These are phyloP conservation scores for Silurus aristotelis DNA, from an alignment of 2,797 vertebrate genomes.

Conservation along the genomic window DNA sequence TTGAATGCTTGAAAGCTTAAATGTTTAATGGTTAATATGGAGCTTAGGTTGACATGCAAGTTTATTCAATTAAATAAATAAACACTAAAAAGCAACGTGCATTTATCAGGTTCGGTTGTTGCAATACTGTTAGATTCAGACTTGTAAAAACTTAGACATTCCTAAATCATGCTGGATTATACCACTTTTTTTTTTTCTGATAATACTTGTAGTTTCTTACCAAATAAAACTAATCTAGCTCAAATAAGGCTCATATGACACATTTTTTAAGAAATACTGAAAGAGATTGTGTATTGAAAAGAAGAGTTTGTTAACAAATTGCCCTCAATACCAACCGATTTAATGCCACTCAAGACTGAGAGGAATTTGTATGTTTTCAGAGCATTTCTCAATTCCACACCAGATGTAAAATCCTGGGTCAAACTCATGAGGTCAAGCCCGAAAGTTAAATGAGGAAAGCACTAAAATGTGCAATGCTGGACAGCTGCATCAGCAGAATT, in stretches of 20 bases:
- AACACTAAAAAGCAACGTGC: not conserved
- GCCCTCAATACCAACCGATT: not conserved
- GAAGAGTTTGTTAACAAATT: not conserved
- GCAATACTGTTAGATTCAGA: not conserved
- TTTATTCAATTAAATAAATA: not conserved
- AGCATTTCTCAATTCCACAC: not conserved
- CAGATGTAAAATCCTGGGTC: not conserved
- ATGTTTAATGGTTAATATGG: too few species aligned
- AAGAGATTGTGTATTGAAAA: not conserved
- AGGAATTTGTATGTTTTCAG: not conserved
- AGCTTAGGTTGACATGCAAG: not conserved
- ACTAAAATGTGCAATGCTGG: slow-evolving; percentile 10
- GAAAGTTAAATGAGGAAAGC: not conserved
- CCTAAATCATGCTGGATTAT: not conserved
- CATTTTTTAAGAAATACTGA: not conserved
- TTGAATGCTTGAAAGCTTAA: too few species aligned
- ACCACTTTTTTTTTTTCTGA: too few species aligned
- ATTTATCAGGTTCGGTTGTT: not conserved
- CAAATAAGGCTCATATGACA: slow-evolving; percentile 8
- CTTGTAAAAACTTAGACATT: too few species aligned
- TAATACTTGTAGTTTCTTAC: not conserved
- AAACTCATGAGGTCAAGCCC: not conserved
- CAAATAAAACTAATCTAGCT: not conserved
- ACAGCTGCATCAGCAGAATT: not conserved
- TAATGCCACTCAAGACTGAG: not conserved